Base-by-base conservation (phyloP, 2,888 invertebrate genomes). In the Volucella zonaria region DNA sequence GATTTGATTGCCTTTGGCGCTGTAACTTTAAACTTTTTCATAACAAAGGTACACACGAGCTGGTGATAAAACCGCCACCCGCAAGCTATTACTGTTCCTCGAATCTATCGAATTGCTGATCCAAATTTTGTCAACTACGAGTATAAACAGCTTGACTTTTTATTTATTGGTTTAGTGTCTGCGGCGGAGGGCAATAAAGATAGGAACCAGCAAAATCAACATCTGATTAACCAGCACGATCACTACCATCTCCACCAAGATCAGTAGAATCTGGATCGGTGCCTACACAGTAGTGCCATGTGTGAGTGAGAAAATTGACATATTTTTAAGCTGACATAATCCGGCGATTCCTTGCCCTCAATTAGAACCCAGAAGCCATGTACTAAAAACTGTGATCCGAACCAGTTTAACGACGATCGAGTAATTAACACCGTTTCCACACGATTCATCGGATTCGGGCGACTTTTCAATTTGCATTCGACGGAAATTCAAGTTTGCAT, bases 21-120 rank as follows among this genome's bases (percentile, higher is more conserved):
- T 1, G 11, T 38, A 8, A 45, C 18, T 40, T 11, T 42, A 18
- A 31, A 66, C 62, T 76, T 45, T 52, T 47, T 74, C 58, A 66
- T 56, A 43, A 52, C 67, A 23, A 70, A 56, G 31, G 58, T 52
- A 56, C 42, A 70, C 58, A 59, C 61, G 62, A 58, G 62, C 52
- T 31, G 62, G 47, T 43, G 40, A 74, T 58, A 66, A 76, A 54
- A 3, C 54, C 54, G 58, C 76, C 82, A 82, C 77, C 76, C 82
- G 77, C 82, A 82, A 67, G 23, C 42, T 62, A 74, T 82, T 68
- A 15, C 31, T 56, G 64, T 59, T 11, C 75, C 1, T 23, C 15
- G 12, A 64, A 12, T 49, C 54, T 62, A 62, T 43, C 38, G 49
- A 38, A 51, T 31, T 62, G 62, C 61, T 56, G 61, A 40, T 64